Conservation (phyloP, 2,113 vertebrate species). For the Apteryx mantelli region DNA sequence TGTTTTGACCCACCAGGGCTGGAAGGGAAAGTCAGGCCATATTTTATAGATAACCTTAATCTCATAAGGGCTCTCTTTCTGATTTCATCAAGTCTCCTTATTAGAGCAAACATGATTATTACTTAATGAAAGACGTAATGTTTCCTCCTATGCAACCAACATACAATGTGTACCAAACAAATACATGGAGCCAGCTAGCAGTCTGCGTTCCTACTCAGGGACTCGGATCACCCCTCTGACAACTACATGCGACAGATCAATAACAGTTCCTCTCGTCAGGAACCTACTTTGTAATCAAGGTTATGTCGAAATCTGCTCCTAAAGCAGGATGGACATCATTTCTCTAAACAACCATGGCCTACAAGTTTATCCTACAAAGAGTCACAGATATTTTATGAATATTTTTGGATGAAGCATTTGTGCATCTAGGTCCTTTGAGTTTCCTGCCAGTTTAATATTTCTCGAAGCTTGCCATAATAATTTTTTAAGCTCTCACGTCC, state of each 20-base stretch:
- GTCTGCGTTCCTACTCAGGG: neutral
- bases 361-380: neutral
- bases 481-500: neutral
- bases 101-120: neutral
- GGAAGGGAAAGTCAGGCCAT: conserved; percentile 18
- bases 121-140: neutral
- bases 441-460: neutral
- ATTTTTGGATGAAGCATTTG: neutral
- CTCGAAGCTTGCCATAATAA: neutral
- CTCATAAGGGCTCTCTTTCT: neutral
- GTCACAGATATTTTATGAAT: neutral
- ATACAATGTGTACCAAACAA: rapidly evolving
- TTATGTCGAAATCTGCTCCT: neutral
- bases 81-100: neutral
- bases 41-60: conserved; percentile 21
- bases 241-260: rapidly evolving
- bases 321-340: neutral
- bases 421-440: neutral
- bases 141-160: neutral
- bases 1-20: conserved; percentile 25
- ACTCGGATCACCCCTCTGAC: neutral
- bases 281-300: neutral
- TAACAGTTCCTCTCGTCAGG: neutral
- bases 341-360: neutral
- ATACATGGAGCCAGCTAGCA: neutral